phyloP scores from a whole-genome alignment of 2,888 invertebrate species.

The Harpalus rufipes region DNA sequence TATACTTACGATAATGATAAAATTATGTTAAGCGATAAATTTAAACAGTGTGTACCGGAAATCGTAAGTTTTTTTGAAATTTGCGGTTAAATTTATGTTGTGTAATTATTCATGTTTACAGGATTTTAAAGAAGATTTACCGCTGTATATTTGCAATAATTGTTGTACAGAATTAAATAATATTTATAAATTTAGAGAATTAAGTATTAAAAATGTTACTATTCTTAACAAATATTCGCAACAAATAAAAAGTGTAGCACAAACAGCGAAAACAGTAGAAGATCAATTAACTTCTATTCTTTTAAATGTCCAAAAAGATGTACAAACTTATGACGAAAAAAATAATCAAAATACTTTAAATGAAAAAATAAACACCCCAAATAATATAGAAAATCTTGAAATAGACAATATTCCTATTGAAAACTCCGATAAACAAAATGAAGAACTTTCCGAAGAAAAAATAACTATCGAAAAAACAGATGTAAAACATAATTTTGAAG shows the following conservation, averaged over 20 bases:
- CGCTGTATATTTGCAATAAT: conserved; percentile 58
- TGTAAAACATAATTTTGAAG: background rate
- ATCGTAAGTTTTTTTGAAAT: conserved; percentile 51
- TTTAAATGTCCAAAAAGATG: conserved; percentile 55
- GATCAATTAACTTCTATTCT: conserved; percentile 51
- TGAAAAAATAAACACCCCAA: too few relatives aligned
- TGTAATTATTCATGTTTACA: conserved; percentile 49
- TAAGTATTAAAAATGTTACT: conserved; percentile 60
- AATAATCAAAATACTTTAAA: conserved; percentile 35
- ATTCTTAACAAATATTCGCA: conserved; percentile 53
- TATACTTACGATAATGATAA: conserved; percentile 55
- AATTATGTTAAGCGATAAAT: conserved; percentile 58
- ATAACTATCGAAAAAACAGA: conserved; percentile 5
- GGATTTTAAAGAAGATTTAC: conserved; percentile 59
- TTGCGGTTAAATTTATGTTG: conserved; percentile 5
- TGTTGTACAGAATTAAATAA: conserved; percentile 55
- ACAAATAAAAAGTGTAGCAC: conserved; percentile 57
- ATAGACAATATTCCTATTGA: conserved; percentile 30
- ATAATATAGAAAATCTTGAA: conserved; percentile 34
- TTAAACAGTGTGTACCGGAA: conserved; percentile 58
- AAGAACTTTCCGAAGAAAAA: background rate
- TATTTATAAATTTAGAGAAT: conserved; percentile 58
- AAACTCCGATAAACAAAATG: background rate
- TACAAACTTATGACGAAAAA: conserved; percentile 13
- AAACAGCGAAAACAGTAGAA: conserved; percentile 58